Conservation (phyloP, 2,797 vertebrate species). For the Arnoldichthys spilopterus region DNA sequence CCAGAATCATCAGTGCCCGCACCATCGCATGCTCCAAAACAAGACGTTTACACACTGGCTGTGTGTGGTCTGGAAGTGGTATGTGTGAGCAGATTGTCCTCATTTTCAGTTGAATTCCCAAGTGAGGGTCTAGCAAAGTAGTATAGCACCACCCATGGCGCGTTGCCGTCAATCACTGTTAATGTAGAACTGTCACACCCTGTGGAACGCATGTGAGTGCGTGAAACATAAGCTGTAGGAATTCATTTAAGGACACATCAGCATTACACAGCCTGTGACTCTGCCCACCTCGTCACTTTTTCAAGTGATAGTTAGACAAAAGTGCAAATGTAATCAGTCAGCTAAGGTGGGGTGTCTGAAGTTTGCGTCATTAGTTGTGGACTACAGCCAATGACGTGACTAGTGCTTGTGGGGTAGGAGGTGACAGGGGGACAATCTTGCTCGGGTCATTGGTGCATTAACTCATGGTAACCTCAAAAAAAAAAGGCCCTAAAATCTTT, state of each 20-base stretch:
- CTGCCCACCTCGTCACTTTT: not conserved
- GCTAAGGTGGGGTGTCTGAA: too few species aligned
- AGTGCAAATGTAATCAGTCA: too few species aligned
- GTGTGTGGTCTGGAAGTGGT: not conserved
- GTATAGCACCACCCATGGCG: not conserved
- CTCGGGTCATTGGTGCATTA: too few species aligned
- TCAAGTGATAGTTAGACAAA: not conserved
- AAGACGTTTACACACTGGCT: not conserved
- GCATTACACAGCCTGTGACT: not conserved
- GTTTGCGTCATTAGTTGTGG: too few species aligned
- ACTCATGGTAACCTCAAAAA: too few species aligned
- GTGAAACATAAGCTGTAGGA: conserved; percentile 38
- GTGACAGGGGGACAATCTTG: too few species aligned
- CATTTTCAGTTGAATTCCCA: conserved; percentile 4
- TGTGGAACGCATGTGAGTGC: conserved; percentile 24
- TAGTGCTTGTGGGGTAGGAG: too few species aligned
- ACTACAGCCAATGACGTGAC: too few species aligned
- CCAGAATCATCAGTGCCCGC: conserved; percentile 48
- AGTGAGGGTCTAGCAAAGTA: not conserved
- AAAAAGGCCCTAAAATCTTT: too few species aligned
- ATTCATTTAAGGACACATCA: conserved; percentile 22
- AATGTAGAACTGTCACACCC: conserved; percentile 56
- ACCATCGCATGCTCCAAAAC: conserved; percentile 14
- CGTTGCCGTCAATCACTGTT: not conserved
- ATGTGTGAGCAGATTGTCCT: not conserved